Evolutionary conservation across 1,140 invertebrate genomes (phyloP), one percentile per base, ranked within the genome.

Genomic region (Danaus melanippus): DNA sequence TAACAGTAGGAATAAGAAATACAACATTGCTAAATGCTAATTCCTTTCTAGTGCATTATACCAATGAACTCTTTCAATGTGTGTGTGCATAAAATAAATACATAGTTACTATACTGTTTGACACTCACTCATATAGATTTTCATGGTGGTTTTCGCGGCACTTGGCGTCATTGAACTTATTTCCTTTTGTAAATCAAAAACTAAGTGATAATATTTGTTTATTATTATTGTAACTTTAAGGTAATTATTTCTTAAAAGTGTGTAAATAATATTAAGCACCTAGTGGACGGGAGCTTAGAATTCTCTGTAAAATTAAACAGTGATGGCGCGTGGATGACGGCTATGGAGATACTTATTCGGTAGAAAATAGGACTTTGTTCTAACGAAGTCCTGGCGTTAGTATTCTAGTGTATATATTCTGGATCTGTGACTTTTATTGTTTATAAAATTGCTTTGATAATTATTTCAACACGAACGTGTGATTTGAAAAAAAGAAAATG

Each of bases 311-410:
- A 62, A 62, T 67, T 60, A 66, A 76, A 68, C 61, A 70, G 67
- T 71, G 58, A 83, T 85, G 79, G 79, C 79, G 82, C 68, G 79
- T 73, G 76, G 68, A 70, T 78, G 69, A 73, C 71, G 66, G 65
- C 64, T 72, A 51, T 56, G 66, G 15, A 66, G 64, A 60, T 66
- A 54, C 67, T 64, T 70, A 66, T 67, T 76, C 77, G 74, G 67
- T 70, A 71, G 62, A 83, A 83, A 83, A 75, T 77, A 73, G 71
- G 74, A 81, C 78, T 81, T 79, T 83, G 76, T 60, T 72, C 73
- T 58, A 62, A 57, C 60, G 61, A 68, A 73, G 64, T 60, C 48
- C 41, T 46, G 60, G 62, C 77, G 76, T 66, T 74, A 53, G 15
- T 41, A 54, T 57, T 69, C 76, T 56, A 64, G 56, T 45, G 62